Base-by-base conservation (phyloP, 2,888 invertebrate genomes). In the Lochmaea capreae region DNA sequence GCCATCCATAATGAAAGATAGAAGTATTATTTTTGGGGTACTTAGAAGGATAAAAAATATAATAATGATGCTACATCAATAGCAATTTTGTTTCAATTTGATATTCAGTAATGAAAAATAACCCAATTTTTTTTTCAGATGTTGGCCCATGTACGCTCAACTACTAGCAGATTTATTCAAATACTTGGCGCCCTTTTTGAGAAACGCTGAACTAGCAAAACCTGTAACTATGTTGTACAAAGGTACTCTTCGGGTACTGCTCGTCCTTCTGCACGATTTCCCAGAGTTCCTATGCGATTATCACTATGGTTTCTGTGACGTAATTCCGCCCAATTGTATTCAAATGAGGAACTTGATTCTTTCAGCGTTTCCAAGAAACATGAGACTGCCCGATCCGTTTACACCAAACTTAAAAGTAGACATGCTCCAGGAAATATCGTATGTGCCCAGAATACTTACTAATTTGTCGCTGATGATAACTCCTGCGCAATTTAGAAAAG, bases 211-310 rank as follows among this genome's bases (percentile, higher is more conserved):
- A 84, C 90, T 99, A 42, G 96, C 97, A 5, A 95, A 97, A 81
- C 96, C 98, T 0, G 96, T 99, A 6, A 95, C 96, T 83, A 90
- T 95, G 82, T 89, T 99, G 33, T 99, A 99, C 89, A 98, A 97
- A 88, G 99, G 98, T 81, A 72, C 70, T 10, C 58, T 74, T 46
- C 92, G 98, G 77, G 97, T 99, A 10, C 89, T 99, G 67, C 89
- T 99, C 54, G 98, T 99, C 0, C 89, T 99, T 43, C 90, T 99
- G 12, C 99, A 99, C 86, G 99, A 99, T 87, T 99, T 99, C 87
- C 99, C 99, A 0, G 99, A 99, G 88, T 98, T 99, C 87, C 90
- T 99, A 67, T 99, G 99, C 87, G 99, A 99, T 86, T 99, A 98
- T 87, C 98, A 99, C 87, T 99, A 99, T 87, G 96, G 97, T 61